Conservation (phyloP, 1,140 invertebrate species). For the Solenopsis invicta region DNA sequence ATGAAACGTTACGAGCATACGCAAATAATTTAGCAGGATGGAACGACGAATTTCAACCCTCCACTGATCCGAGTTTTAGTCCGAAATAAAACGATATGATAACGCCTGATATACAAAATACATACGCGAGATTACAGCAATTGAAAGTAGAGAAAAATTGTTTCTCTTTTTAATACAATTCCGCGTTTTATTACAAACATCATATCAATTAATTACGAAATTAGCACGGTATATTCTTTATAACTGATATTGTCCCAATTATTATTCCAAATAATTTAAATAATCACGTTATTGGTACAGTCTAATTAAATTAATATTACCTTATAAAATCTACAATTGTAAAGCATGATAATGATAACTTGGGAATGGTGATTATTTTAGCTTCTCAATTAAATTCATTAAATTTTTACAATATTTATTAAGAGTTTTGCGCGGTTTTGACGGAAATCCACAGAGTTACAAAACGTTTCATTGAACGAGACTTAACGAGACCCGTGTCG, state of each 20-base stretch:
- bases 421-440: background rate
- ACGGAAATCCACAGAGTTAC: background rate
- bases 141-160: slow-evolving; percentile 25
- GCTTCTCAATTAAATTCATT: background rate
- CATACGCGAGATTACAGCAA: background rate
- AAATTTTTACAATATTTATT: slow-evolving; percentile 1
- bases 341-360: slow-evolving; percentile 14
- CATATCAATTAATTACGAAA: slow-evolving; percentile 16
- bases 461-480: background rate
- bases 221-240: slow-evolving; percentile 13
- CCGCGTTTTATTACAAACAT: background rate
- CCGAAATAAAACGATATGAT: slow-evolving; percentile 38
- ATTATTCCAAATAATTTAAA: slow-evolving; percentile 43
- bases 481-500: background rate
- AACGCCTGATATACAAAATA: slow-evolving; percentile 12
- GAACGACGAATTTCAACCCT: slow-evolving; percentile 54
- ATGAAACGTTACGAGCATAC: slow-evolving; percentile 56
- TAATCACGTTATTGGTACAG: background rate
- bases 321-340: background rate
- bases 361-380: background rate
- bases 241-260: background rate
- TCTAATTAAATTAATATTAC: slow-evolving; percentile 4
- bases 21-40: slow-evolving; percentile 54
- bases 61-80: slow-evolving; percentile 39
- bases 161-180: background rate